Evolutionary conservation across 1,140 invertebrate species (phyloP).

Genomic region (Hylyphantes graminicola): DNA sequence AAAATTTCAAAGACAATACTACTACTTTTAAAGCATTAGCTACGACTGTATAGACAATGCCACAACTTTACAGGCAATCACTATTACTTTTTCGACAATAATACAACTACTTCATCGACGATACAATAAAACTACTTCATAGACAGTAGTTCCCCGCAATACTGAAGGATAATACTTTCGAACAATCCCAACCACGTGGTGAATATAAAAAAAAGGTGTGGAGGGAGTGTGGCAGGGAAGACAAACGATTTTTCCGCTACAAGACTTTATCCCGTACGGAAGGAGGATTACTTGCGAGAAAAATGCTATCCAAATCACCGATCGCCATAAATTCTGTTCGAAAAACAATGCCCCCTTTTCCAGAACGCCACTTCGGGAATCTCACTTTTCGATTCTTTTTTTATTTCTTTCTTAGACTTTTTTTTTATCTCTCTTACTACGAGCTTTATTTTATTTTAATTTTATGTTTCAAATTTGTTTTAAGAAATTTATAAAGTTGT

Average conservation of each 20-base stretch:
- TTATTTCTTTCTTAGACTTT: neutral
- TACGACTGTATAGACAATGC: too few species aligned
- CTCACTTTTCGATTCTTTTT: constrained; percentile 46
- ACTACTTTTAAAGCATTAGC: too few species aligned
- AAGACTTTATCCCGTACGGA: constrained; percentile 54
- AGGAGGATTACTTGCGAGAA: constrained; percentile 54
- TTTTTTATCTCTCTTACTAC: neutral
- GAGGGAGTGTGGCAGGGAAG: constrained; percentile 43
- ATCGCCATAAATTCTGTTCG: constrained; percentile 46
- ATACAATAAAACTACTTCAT: too few species aligned
- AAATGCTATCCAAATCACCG: constrained; percentile 55
- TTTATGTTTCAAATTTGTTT: constrained; percentile 40
- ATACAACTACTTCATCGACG: too few species aligned
- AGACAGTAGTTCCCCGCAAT: too few species aligned
- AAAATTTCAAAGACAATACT: too few species aligned
- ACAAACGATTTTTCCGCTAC: constrained; percentile 52
- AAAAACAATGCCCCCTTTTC: constrained; percentile 44
- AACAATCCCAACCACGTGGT: too few species aligned
- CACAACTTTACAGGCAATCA: too few species aligned
- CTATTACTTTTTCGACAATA: too few species aligned
- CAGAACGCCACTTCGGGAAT: constrained; percentile 29
- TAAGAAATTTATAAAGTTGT: too few species aligned
- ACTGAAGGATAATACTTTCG: too few species aligned
- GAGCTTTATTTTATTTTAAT: neutral
- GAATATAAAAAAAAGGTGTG: constrained; percentile 26